Percentiles rank a stretch among this genome's conserved stretches.
These are phyloP conservation scores for Peromyscus californicus DNA, from an alignment of 2,113 vertebrate species.

Conservation along the genomic window DNA sequence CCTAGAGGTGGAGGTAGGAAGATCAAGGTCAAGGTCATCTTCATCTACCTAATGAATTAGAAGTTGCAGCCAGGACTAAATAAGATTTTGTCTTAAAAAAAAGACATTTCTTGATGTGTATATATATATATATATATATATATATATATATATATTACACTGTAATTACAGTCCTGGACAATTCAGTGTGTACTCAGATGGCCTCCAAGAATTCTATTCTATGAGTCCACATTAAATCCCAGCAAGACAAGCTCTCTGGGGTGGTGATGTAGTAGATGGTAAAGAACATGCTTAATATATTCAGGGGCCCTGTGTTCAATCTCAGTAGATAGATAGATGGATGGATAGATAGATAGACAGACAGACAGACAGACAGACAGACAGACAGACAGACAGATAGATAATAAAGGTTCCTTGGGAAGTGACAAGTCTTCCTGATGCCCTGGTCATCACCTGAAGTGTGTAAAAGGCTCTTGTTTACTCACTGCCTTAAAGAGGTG, in stretches of 20 bases:
- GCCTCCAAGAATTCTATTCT: background rate
- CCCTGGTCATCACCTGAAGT: background rate
- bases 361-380: no score
- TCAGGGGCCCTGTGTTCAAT: background rate
- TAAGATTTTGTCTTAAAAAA: background rate
- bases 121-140: background rate
- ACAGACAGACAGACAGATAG: no score
- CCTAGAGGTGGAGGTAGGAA: background rate
- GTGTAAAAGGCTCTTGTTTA: background rate
- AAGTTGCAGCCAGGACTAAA: background rate
- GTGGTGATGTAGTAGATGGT: background rate
- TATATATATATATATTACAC: background rate
- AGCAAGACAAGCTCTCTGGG: background rate
- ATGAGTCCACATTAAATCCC: background rate
- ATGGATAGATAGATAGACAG: no score
- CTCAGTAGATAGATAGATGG: no score
- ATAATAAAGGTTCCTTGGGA: background rate
- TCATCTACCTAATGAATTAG: background rate
- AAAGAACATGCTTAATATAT: background rate
- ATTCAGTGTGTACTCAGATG: background rate
- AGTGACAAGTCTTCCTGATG: rapidly evolving
- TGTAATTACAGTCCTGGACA: background rate
- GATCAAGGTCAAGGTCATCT: no score
- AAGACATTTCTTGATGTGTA: background rate
- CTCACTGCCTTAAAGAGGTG: background rate